Evolutionary conservation across 2,797 vertebrate genomes (phyloP), one percentile per base, ranked within the genome.

Genomic region (Spondyliosoma cantharus): DNA sequence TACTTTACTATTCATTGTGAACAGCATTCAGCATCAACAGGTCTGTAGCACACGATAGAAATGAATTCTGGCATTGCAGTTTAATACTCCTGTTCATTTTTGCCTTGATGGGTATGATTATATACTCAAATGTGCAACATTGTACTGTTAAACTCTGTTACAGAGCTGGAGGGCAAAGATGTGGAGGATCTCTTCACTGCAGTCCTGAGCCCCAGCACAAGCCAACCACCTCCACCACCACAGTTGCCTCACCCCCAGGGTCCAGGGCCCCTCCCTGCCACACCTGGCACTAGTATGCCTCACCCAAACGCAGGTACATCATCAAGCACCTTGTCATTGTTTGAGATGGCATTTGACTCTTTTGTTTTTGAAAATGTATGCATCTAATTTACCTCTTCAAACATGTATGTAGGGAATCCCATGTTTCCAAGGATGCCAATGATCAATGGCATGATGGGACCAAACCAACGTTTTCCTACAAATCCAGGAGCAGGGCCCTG

Each of bases 181-280:
- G 98, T 99, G 27, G 98, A 99, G 88, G 98, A 99, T 91, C 91
- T 99, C 83, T 99, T 99, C 89, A 98, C 98, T 61, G 98, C 98
- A 27, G 98, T 99, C 24, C 94, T 99, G 66, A 99, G 98, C 90
- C 98, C 98, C 83, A 97, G 92, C 80, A 91, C 95, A 12, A 92
- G 94, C 12, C 97, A 96, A 80, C 93, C 96, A 71, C 88, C 95
- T 75, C 91, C 82, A 87, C 89, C 73, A 82, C 86, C 96, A 89
- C 95, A 96, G 82, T 83, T 97, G 87, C 94, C 97, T 76, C 96
- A 96, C 78, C 94, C 96, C 81, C 95, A 94, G 93, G 76, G 90
- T 90, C 73, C 95, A 84, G 93, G 92, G 68, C 71, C 95, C 48
- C 79, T 95, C 1, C 95, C 95, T 86, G 89, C 95, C 76, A 77